Base-by-base conservation (phyloP, 2,888 invertebrate species). In the Drosophila anomelani region DNA sequence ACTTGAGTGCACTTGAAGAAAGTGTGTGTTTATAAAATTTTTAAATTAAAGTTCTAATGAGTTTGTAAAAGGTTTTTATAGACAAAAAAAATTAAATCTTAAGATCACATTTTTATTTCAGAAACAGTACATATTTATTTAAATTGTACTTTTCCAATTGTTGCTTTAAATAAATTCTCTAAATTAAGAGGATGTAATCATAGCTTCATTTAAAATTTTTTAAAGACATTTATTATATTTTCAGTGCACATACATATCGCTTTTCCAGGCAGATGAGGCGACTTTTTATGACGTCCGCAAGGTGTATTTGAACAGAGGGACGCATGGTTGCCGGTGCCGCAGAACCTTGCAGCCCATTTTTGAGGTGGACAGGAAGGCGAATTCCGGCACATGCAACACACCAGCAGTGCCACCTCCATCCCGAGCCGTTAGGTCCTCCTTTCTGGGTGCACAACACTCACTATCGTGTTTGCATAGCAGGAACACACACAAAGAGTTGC, bases 401-500 rank as follows among this genome's bases (percentile, higher is more conserved):
- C 77, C 78, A 29, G 61, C 36, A 53, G 23, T 36, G 36, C 51
- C 51, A 34, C 49, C 32, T 49, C 49, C 32, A 49, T 29, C 34
- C 51, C 39, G 47, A 32, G 56, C 67, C 56, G 68, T 68, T 67
- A 67, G 67, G 46, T 41, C 53, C 57, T 36, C 20, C 12, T 20
- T 9, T 64, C 44, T 61, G 46, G 51, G 38, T 46, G 51, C 51
- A 62, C 51, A 53, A 64, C 66, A 54, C 57, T 68, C 66, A 54
- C 57, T 68, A 76, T 57, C 46, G 66, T 82, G 57, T 82, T 82
- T 82, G 79, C 63, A 38, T 72, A 79, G 60, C 61, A 78, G 77
- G 73, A 85, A 13, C 75, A 83, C 68, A 29, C 46, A 87, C 86
- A 87, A 87, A 85, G 88, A 87, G 88, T 85, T 86, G 87, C 66